Evolutionary conservation across 23 tunicate species (phyloP), one percentile per base, ranked within the genome.

Genomic region (Halocynthia roretzi): DNA sequence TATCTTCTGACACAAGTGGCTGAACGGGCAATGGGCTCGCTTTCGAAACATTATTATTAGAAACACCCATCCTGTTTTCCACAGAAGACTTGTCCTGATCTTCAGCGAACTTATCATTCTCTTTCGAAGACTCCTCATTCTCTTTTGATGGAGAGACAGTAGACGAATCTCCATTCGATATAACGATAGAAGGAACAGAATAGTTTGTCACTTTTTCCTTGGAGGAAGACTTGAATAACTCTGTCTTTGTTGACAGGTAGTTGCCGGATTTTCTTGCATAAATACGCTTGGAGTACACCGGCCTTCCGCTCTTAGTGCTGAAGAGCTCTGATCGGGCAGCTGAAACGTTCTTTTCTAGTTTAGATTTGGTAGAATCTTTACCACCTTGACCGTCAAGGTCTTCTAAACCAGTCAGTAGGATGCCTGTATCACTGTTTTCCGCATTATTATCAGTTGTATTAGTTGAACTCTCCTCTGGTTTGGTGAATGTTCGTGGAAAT

Each of bases 241-340:
- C 70, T 65, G 22, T 6, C 19, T 65, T 65, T 11, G 70, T 65
- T 65, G 70, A 65, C 10, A 65, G 31, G 31, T 65, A 65, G 31
- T 10, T 65, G 22, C 31, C 70, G 22, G 70, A 11, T 10, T 48
- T 65, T 48, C 22, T 65, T 9, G 17, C 19, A 65, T 65, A 65
- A 15, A 48, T 65, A 65, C 31, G 70, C 56, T 74, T 74, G 21
- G 64, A 19, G 56, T 54, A 54, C 12, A 56, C 63, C 5, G 61
- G 78, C 8, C 78, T 40, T 14, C 78, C 78, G 31, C 78, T 74
- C 56, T 18, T 74, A 8, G 78, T 74, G 55, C 56, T 74, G 22
- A 74, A 74, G 23, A 74, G 78, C 56, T 74, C 78, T 19, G 55
- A 54, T 56, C 78, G 17, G 8, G 78, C 78, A 0, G 55, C 78